Evolutionary conservation across 2,113 vertebrate species (phyloP), one percentile per base, ranked within the genome.

Genomic region (Psilopogon haemacephalus): DNA sequence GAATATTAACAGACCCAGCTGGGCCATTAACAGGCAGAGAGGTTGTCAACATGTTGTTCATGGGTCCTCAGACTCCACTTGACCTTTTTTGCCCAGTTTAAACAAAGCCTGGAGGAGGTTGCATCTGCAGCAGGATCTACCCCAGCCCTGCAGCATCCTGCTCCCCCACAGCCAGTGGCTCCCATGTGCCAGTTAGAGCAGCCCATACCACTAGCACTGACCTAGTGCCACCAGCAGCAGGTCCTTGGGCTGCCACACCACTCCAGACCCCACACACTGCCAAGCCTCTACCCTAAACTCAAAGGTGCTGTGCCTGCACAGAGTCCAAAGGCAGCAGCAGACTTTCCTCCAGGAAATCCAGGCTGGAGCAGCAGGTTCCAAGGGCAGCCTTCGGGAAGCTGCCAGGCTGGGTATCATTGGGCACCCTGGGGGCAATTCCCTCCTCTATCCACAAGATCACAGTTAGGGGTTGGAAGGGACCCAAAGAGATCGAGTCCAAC

Each of bases 1-100:
- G 92, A 94, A 95, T 90, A 96, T 94, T 96, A 96, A 97, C 92
- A 95, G 89, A 91, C 64, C 68, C 48, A 40, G 94, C 65, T 96
- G 96, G 71, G 77, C 88, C 77, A 96, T 97, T 96, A 97, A 97
- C 95, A 86, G 91, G 71, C 27, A 95, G 84, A 33, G 50, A 95
- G 35, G 75, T 72, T 90, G 87, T 96, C 96, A 95, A 93, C 91
- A 93, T 95, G 94, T 95, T 97, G 78, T 96, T 92, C 85, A 89
- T 64, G 59, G 85, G 60, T 91, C 92, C 83, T 95, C 58, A 2
- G 83, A 91, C 35, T 7, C 73, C 88, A 95, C 83, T 92, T 95
- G 94, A 93, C 92, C 95, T 92, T 92, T 92, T 95, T 52, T 72
- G 73, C 67, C 72, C 77, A 63, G 70, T 93, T 88, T 81, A 94